Base-by-base conservation (phyloP, 2,797 vertebrate species). In the Mormyrus hasselquistii region DNA sequence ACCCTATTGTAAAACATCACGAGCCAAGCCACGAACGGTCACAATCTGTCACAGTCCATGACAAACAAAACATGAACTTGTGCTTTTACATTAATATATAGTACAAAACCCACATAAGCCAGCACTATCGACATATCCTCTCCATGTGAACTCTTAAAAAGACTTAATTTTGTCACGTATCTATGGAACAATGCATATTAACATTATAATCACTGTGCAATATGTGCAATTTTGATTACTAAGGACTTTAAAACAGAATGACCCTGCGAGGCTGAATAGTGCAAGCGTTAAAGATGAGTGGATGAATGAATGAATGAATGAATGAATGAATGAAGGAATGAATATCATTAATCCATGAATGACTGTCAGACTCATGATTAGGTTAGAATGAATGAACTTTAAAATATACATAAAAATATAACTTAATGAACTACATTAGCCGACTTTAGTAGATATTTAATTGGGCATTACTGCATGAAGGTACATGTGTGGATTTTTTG, bases 1-100 rank as follows among this genome's bases (percentile, higher is more conserved):
- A 59, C 86, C 86, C 53, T 55, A 10, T 86, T 53, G 52, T 19
- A 53, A 86, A 86, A 86, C 52, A 86, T 55, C 49, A n/a, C 52
- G 44, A 87, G 29, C 86, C 53, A 57, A 87, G 34, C 86, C 29
- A 86, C 5, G 25, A 86, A 19, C 84, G 38, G 50, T 41, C 69
- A 41, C 34, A 76, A 55, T 86, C 84, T 86, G 22, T 55, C 50
- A 86, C 50, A 86, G 34, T 16, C 29, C 65, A 38, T 52, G 83
- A 79, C 47, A 50, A 53, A 53, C n/a, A 29, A 85, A 19, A 25
- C 7, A 6, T 55, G 49, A 86, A 52, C 83, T 85, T 53, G 49
- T 55, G 76, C 7, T 86, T 86, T 16, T 55, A 29, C 50, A 53
- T 82, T n/a, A 53, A 86, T 55, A 34, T 53, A 6, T 86, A 53